Evolutionary conservation across 2,797 vertebrate genomes (phyloP).

Genomic region (Furcifer pardalis): DNA sequence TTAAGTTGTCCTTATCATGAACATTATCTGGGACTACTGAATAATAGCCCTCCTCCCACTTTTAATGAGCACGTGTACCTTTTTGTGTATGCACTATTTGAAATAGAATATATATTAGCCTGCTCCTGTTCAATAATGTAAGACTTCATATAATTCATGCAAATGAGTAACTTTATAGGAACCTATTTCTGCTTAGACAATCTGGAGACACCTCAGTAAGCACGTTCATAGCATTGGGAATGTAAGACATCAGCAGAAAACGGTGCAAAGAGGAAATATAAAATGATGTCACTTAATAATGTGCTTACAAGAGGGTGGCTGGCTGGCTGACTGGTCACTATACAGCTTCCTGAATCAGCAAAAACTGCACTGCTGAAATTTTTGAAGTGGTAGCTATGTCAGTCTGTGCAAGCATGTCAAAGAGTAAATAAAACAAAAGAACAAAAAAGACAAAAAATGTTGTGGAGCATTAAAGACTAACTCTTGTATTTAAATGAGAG

Average conservation of each 20-base stretch:
- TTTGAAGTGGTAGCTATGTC: no score
- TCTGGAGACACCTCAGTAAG: constrained; percentile 18
- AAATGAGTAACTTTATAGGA: background rate
- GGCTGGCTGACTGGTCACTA: background rate
- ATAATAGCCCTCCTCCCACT: background rate
- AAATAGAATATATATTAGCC: background rate
- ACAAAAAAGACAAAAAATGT: no score
- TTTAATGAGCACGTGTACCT: background rate
- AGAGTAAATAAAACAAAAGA: no score
- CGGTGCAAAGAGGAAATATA: background rate
- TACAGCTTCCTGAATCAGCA: background rate
- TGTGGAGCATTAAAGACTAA: no score
- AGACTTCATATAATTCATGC: constrained; percentile 3
- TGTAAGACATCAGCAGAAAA: constrained; percentile 23
- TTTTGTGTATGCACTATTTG: constrained; percentile 24
- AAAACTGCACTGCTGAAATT: background rate
- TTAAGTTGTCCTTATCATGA: constrained; percentile 13
- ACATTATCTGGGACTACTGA: constrained; percentile 6
- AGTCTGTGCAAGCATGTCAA: no score
- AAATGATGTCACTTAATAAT: background rate
- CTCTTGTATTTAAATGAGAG: no score
- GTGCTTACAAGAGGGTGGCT: background rate
- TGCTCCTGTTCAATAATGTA: constrained; percentile 5
- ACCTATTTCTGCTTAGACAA: constrained; percentile 20
- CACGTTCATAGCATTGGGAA: background rate